A percentile compares a stretch with the other conserved stretches of the same genome.
Evolutionary conservation across 2,113 vertebrate species (phyloP).

Genomic region (Chaetorhynchus papuensis): DNA sequence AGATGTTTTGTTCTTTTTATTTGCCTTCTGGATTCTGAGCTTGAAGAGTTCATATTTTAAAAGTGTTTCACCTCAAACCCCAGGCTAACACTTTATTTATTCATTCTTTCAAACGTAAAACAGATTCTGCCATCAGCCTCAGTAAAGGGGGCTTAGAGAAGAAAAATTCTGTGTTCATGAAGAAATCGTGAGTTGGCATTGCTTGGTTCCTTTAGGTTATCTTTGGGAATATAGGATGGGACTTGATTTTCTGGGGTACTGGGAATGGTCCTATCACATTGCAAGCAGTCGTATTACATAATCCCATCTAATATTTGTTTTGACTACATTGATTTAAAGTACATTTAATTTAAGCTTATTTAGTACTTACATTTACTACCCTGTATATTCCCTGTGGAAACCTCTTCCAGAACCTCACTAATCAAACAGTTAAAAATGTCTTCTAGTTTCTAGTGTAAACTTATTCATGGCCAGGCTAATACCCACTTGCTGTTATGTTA

Average conservation of each 20-base stretch:
- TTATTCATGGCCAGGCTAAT: not conserved
- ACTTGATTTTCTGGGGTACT: slow-evolving; percentile 1
- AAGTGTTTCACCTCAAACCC: not conserved
- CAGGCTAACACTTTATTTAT: slow-evolving; percentile 18
- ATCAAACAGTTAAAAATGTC: not conserved
- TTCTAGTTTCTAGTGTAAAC: not conserved
- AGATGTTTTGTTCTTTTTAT: slow-evolving; percentile 53
- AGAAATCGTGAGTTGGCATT: not conserved
- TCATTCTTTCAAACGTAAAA: slow-evolving; percentile 7
- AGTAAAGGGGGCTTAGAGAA: not conserved
- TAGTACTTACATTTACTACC: not conserved
- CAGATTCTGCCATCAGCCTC: not conserved
- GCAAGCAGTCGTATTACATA: not conserved
- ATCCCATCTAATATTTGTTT: not conserved
- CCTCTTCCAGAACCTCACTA: not conserved
- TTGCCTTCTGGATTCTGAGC: slow-evolving; percentile 38
- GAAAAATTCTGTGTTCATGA: not conserved
- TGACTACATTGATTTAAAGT: not conserved
- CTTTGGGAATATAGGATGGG: not conserved
- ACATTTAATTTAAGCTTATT: not conserved
- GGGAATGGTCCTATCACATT: not conserved
- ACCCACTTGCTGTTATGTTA: not conserved
- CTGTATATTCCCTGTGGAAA: not conserved
- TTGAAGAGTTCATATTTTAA: slow-evolving; percentile 27
- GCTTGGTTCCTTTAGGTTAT: not conserved